These are phyloP conservation scores for Mimachlamys varia DNA, from an alignment of 2,888 invertebrate genomes.

Conservation along the genomic window DNA sequence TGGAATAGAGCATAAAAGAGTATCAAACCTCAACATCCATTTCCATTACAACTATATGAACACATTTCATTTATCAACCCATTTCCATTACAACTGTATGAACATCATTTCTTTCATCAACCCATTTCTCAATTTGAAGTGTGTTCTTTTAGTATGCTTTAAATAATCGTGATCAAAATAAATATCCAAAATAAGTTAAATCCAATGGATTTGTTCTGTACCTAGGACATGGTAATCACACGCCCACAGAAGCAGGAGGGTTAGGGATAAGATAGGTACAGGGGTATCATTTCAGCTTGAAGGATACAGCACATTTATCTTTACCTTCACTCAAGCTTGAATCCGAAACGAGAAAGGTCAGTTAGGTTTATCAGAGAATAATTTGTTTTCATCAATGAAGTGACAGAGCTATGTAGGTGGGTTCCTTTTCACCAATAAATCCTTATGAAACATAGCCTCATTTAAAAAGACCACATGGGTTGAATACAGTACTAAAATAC, in stretches of 20 bases:
- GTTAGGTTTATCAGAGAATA: background rate
- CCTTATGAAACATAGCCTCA: background rate
- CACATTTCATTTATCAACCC: no score
- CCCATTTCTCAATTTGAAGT: background rate
- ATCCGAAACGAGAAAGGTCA: background rate
- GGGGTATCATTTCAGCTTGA: background rate
- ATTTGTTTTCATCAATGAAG: background rate
- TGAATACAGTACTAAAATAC: background rate
- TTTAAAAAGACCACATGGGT: background rate
- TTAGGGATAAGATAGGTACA: background rate
- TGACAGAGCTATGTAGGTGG: constrained; percentile 18
- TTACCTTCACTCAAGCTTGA: constrained; percentile 5
- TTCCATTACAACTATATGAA: no score
- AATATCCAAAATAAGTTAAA: background rate
- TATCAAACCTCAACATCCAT: no score
- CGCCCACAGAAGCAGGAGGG: background rate
- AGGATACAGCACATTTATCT: no score
- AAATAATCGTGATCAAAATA: background rate
- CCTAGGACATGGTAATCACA: background rate
- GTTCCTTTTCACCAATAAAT: background rate
- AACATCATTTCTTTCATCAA: background rate
- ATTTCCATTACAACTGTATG: no score
- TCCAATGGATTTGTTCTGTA: background rate
- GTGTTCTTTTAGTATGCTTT: background rate
- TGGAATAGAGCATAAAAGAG: no score